Evolutionary conservation across 2,888 invertebrate genomes (phyloP).

Genomic region (Rhingia rostrata): DNA sequence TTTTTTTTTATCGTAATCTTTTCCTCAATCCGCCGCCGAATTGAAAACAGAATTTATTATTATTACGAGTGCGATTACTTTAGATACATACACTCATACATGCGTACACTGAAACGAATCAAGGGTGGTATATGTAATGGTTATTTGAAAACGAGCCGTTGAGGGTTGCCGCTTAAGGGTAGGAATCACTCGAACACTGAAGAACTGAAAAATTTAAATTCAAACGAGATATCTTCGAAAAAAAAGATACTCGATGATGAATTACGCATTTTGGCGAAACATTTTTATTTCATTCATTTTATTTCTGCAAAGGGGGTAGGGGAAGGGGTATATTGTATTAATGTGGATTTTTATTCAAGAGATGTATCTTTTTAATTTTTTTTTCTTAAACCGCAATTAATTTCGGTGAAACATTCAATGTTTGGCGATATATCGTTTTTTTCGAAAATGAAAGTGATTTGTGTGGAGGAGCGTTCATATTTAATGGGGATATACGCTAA

Average conservation of each 20-base stretch:
- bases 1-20: conserved; percentile 45
- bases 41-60: conserved; percentile 71
- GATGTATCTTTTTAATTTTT: not conserved
- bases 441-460: conserved; percentile 45
- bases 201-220: conserved; percentile 62
- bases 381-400: conserved; percentile 49
- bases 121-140: conserved; percentile 51
- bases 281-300: conserved; percentile 61
- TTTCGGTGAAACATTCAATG: conserved; percentile 45
- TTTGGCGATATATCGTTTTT: conserved; percentile 50
- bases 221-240: conserved; percentile 38
- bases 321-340: not conserved
- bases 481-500: conserved; percentile 48
- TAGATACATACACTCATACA: conserved; percentile 20
- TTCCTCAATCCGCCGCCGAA: conserved; percentile 45
- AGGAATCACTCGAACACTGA: conserved; percentile 21
- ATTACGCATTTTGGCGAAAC: conserved; percentile 64
- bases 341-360: not conserved
- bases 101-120: not conserved
- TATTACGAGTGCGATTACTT: conserved; percentile 56
- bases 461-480: conserved; percentile 30
- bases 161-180: conserved; percentile 32
- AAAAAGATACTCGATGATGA: conserved; percentile 52
- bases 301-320: not conserved
- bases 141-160: conserved; percentile 47